Base-by-base conservation (phyloP, 2,888 invertebrate species). In the Mimumesa dahlbomi region DNA sequence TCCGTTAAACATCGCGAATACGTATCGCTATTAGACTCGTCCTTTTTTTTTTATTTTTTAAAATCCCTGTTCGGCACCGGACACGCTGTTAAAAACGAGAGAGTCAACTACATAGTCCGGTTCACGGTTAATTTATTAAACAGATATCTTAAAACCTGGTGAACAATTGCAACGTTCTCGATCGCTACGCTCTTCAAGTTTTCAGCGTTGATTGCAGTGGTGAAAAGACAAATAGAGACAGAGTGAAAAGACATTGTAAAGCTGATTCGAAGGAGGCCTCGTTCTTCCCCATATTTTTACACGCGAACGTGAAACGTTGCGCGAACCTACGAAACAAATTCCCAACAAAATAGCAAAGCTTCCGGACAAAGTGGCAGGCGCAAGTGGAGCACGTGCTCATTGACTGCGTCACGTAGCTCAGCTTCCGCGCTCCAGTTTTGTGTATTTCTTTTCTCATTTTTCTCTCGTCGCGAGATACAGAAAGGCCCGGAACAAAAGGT, bases 341-440 rank as follows among this genome's bases (percentile, higher is more conserved):
- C 29, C 49, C 13, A 42, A 31, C 42, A 9, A 31, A 49, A 49
- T 16, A 34, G n/a, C 40, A 19, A 19, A 22, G 11, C 16, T 25
- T 5, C 29, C 29, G 18, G 6, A 36, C 34, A 45, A 36, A 45
- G 56, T 58, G 50, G 22, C 13, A n/a, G n/a, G 34, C 16, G 43
- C 50, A 36, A 52, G 43, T 40, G 21, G 45, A 34, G 42, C 43
- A 5, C 19, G 13, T 9, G 43, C 52, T 38, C 25, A 25, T 25
- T 16, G 49, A 42, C 58, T 58, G 11, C 2, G 34, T n/a, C 34
- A 34, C 45, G 45, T 45, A 42, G 31, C 43, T 45, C 36, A 0
- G 45, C 46, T 25, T 40, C 38, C 5, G 38, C 46, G 57, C 57
- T 38, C 57, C 13, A 46, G 57, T 57, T 57, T 46, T 14, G 18